A percentile compares a stretch with the other conserved stretches of the same genome.
These are phyloP conservation scores for Lasioglossum zephyrum DNA, from an alignment of 2,888 invertebrate species.

Conservation along the genomic window DNA sequence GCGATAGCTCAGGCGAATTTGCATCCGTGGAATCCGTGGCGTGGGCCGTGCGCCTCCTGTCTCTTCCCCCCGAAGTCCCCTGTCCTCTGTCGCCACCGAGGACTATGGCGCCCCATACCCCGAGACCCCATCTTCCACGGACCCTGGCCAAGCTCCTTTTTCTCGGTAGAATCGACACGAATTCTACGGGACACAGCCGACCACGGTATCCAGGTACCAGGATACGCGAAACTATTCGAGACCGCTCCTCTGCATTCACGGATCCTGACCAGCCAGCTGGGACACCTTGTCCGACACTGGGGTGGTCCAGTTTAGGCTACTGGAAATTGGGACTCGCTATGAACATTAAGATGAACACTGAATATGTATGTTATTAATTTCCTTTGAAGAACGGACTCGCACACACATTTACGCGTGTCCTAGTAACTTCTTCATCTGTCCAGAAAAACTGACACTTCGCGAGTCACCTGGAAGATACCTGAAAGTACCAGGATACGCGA, in stretches of 20 bases:
- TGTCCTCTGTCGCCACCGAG: conserved; percentile 18
- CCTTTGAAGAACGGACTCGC: no score
- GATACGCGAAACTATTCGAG: conserved; percentile 49
- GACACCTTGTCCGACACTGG: neutral
- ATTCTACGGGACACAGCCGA: conserved; percentile 56
- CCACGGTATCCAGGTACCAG: conserved; percentile 54
- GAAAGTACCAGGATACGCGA: conserved; percentile 45
- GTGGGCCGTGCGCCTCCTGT: conserved; percentile 73
- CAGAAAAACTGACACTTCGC: no score
- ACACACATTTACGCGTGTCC: no score
- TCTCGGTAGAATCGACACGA: conserved; percentile 55
- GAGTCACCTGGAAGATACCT: no score
- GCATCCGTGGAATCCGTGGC: conserved; percentile 83
- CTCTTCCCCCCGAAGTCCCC: conserved; percentile 24
- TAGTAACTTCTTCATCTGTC: no score
- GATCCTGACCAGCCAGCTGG: neutral
- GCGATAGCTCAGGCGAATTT: conserved; percentile 83
- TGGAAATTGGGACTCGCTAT: neutral
- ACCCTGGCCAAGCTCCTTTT: conserved; percentile 26
- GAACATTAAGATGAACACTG: no score
- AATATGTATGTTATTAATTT: no score
- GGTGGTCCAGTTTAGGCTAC: neutral
- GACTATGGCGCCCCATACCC: conserved; percentile 7
- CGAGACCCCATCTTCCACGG: neutral
- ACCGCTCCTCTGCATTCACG: neutral